Conservation (phyloP, 2,113 vertebrate species). For the Spea multiplicata region DNA sequence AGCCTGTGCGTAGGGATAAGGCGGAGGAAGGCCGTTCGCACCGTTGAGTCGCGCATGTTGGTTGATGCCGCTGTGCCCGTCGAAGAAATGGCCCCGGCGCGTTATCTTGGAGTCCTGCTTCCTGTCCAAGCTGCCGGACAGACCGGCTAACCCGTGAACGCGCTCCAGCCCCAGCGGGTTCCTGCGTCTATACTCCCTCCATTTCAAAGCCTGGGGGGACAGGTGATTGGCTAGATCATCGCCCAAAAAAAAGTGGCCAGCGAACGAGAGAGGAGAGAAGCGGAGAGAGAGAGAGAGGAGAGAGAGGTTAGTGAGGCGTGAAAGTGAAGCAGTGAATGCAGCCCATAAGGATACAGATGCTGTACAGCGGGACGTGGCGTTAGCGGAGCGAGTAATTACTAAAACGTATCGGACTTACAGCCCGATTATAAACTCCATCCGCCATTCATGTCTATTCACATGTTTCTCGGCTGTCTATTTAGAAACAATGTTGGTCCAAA, state of each 20-base stretch:
- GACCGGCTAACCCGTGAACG: conserved; percentile 56
- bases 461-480: no score
- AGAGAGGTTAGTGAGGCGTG: conserved; percentile 30
- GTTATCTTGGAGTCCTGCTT: conserved; percentile 66
- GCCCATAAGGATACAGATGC: no score
- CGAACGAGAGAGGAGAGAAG: not conserved
- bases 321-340: not conserved
- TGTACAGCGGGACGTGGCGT: no score
- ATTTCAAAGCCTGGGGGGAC: conserved; percentile 93
- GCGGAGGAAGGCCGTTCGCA: conserved; percentile 52
- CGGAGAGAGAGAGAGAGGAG: conserved; percentile 37
- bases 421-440: no score
- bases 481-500: no score
- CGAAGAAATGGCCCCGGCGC: conserved; percentile 80
- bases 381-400: no score
- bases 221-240: conserved; percentile 82
- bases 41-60: conserved; percentile 72
- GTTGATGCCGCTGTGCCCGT: conserved; percentile 75
- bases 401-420: no score
- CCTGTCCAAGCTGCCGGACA: conserved; percentile 66
- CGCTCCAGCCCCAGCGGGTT: conserved; percentile 87
- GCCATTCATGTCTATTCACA: no score
- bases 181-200: conserved; percentile 90
- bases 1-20: not conserved
- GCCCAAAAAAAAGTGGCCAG: not conserved